Conservation (phyloP, 2,888 invertebrate genomes). For the Cephalotes varians region DNA sequence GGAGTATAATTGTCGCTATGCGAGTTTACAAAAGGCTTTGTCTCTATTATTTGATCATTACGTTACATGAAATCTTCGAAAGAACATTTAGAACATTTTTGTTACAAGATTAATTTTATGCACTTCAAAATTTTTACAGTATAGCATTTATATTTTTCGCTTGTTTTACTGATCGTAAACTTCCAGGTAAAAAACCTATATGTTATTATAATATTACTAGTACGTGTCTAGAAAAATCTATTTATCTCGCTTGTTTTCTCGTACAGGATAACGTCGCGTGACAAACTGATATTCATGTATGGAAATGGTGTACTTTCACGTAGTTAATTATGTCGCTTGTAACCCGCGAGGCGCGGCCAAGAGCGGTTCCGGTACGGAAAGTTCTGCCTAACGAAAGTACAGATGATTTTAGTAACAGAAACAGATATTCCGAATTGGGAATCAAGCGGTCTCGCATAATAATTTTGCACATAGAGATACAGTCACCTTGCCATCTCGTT, state of each 20-base stretch:
- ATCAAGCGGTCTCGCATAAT: neutral
- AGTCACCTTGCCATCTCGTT: neutral
- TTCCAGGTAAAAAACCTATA: constrained; percentile 4
- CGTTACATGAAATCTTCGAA: neutral
- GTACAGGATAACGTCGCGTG: constrained; percentile 59
- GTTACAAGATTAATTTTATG: neutral
- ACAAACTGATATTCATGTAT: constrained; percentile 55
- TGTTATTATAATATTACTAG: neutral
- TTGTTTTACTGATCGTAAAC: neutral
- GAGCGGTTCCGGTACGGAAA: constrained; percentile 18
- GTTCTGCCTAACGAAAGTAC: constrained; percentile 19
- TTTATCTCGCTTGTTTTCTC: neutral
- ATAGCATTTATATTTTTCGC: neutral
- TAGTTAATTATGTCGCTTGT: constrained; percentile 63
- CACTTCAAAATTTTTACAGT: neutral
- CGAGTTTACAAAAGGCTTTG: constrained; percentile 19
- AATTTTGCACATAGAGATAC: neutral
- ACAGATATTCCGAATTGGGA: constrained; percentile 1
- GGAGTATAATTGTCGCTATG: constrained; percentile 11
- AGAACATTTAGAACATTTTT: neutral
- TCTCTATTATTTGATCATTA: constrained; percentile 13
- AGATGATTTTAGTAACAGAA: constrained; percentile 18
- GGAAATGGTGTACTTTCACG: constrained; percentile 61
- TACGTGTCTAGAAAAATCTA: constrained; percentile 18
- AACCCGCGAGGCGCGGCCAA: constrained; percentile 47